Base-by-base conservation (phyloP, 23 tunicate genomes). In the Halocynthia aurantium region DNA sequence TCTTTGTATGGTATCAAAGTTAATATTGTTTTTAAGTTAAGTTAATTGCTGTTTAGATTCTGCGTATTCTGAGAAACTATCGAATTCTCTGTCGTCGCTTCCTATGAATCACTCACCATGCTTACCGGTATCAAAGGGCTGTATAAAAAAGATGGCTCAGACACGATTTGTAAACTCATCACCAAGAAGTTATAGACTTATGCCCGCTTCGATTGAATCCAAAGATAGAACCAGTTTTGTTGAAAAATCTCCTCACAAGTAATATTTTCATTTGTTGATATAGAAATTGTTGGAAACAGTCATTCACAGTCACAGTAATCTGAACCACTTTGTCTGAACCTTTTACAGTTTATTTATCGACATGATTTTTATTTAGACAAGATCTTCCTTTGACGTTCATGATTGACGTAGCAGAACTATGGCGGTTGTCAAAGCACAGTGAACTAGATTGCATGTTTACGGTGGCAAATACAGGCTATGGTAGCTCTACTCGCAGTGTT, bases 161-260 rank as follows among this genome's bases (percentile, higher is more conserved):
- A 92, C 98, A 8, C 66, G 88, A 17, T 92, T 86, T 79, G 91
- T 84, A 17, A 92, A 92, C 52, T 92, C 98, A 0, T 92, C 98
- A 10, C 98, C 98, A n/a, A 86, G 82, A 61, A 92, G 98, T 55
- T 92, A 92, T 53, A 81, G 88, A 60, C 57, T 81, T 9, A 86
- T 86, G 98, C 98, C 98, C 7, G 98, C 98, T 9, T 92, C 91
- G 17, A 88, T 79, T 22, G 98, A 92, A 75, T 81, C 81, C 50
- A 78, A 88, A 61, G 85, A 86, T 44, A 72, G 53, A 31, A 92
- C 98, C 49, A 92, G 98, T 75, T 92, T 92, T 86, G 98, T 92
- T 11, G 98, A 92, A 67, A 92, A 92, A 79, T 77, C 98, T n/a
- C 86, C 86, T 62, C 97, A 90, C 55, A 86, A 86, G 57, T 78